A percentile compares a stretch with the other conserved stretches of the same genome.
Evolutionary conservation across 2,888 invertebrate genomes (phyloP).

Genomic region (Neoaliturus tenellus): DNA sequence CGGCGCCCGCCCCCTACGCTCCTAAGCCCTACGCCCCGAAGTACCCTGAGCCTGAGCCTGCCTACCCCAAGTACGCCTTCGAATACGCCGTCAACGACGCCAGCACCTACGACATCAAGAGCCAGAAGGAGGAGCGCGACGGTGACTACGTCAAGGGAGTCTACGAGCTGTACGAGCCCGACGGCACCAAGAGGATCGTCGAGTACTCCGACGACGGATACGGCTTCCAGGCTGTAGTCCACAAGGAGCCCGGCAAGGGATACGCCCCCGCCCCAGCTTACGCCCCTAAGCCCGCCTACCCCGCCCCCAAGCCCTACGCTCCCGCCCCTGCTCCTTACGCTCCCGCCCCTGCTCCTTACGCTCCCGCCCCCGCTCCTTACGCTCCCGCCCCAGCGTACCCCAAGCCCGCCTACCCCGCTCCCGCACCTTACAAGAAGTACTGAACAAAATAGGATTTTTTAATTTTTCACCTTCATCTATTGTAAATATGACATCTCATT

Average conservation of each 20-base stretch:
- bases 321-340: neutral
- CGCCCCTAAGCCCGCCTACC: constrained; percentile 59
- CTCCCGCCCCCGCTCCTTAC: neutral
- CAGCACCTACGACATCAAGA: constrained; percentile 66
- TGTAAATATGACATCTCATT: constrained; percentile 36
- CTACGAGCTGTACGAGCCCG: constrained; percentile 63
- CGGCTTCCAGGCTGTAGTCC: constrained; percentile 68
- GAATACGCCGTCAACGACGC: constrained; percentile 61
- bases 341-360: neutral
- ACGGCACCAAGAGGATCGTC: constrained; percentile 56
- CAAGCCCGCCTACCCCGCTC: constrained; percentile 29
- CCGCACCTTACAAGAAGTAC: constrained; percentile 29
- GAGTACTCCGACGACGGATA: constrained; percentile 67
- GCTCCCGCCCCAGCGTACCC: constrained; percentile 25
- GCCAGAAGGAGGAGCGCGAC: constrained; percentile 65
- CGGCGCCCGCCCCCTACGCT: constrained; percentile 73
- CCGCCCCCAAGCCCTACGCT: constrained; percentile 6
- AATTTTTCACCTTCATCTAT: neutral
- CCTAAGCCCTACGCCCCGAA: constrained; percentile 61
- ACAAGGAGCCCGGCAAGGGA: constrained; percentile 59
- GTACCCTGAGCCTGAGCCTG: constrained; percentile 65
- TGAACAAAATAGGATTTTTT: neutral
- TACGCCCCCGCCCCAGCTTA: constrained; percentile 34
- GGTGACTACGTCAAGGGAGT: constrained; percentile 66
- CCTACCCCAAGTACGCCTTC: constrained; percentile 58